phyloP scores from a whole-genome alignment of 2,113 vertebrate species.

The Mesitornis unicolor region DNA sequence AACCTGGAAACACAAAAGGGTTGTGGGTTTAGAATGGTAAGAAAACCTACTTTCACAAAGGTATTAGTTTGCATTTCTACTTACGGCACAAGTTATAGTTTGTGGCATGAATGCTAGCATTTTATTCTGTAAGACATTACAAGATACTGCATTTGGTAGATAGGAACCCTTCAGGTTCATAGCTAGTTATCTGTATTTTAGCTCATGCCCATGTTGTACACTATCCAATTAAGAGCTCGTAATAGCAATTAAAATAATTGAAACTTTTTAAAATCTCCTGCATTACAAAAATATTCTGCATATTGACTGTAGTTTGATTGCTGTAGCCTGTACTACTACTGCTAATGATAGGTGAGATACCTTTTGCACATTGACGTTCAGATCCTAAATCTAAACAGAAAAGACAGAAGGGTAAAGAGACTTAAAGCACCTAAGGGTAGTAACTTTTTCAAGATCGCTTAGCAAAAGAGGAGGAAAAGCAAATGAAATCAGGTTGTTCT shows the following conservation, averaged over 20 bases:
- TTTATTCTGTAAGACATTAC: background rate
- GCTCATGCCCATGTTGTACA: background rate
- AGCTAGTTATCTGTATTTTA: background rate
- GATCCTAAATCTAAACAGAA: background rate
- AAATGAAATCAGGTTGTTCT: background rate
- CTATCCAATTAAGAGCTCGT: background rate
- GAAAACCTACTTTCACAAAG: background rate
- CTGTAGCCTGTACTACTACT: background rate
- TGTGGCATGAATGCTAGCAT: background rate
- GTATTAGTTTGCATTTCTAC: background rate
- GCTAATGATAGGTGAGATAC: background rate
- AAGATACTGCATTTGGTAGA: background rate
- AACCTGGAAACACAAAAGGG: background rate
- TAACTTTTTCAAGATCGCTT: background rate
- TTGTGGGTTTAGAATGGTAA: background rate
- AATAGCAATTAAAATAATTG: background rate
- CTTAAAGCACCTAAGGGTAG: background rate
- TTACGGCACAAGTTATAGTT: background rate
- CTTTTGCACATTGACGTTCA: background rate
- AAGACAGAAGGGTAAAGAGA: background rate
- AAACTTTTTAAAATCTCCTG: background rate
- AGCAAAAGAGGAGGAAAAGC: background rate
- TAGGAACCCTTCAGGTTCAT: background rate
- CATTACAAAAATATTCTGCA: background rate
- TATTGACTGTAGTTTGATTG: background rate